Evolutionary conservation across 2,888 invertebrate species (phyloP).

Genomic region (Seladonia tumulorum): DNA sequence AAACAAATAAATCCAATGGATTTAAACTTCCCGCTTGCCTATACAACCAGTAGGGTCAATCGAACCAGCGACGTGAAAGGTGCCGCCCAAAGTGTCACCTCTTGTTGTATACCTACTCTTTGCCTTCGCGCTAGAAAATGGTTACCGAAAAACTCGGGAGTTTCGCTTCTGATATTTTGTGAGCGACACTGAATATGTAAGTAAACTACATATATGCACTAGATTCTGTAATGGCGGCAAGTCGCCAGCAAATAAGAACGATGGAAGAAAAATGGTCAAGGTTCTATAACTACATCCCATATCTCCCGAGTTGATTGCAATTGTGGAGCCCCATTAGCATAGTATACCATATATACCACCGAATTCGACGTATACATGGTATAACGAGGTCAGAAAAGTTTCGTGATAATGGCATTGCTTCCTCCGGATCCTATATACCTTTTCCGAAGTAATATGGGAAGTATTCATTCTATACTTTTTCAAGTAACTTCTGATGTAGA

Average conservation of each 20-base stretch:
- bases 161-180: neutral
- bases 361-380: neutral
- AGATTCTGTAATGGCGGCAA: neutral
- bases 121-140: neutral
- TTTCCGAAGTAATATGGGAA: slow-evolving; percentile 89
- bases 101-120: too few relatives aligned
- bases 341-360: neutral
- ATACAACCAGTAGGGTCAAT: too few relatives aligned
- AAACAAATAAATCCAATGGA: too few relatives aligned
- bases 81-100: too few relatives aligned
- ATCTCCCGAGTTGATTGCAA: neutral
- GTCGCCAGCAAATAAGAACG: neutral
- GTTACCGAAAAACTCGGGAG: neutral
- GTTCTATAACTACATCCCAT: neutral
- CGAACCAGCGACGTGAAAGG: too few relatives aligned
- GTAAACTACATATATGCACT: neutral
- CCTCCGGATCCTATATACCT: slow-evolving; percentile 92
- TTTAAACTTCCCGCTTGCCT: too few relatives aligned
- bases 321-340: neutral
- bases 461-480: slow-evolving; percentile 90
- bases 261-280: slow-evolving; percentile 1
- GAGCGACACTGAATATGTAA: neutral
- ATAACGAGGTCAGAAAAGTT: neutral
- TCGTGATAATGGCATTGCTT: slow-evolving; percentile 88
- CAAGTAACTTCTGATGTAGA: slow-evolving; percentile 77